phyloP scores from a whole-genome alignment of 2,888 invertebrate species.

The Automeris io region DNA sequence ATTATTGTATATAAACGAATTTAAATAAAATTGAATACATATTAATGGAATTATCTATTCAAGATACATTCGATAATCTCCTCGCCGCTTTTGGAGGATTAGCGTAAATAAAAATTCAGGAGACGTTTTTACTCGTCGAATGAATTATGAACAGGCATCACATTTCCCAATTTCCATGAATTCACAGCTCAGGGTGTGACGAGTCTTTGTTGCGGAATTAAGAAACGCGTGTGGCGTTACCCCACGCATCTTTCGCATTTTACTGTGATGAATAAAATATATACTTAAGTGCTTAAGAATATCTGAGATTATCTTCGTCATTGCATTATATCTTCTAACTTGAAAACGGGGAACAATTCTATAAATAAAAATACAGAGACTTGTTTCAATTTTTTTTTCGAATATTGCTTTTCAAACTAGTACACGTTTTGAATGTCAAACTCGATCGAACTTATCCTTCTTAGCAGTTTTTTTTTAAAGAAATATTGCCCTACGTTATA shows the following conservation, averaged over 20 bases:
- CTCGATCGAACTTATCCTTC: too few relatives aligned
- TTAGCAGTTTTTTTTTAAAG: too few relatives aligned
- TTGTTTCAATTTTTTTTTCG: too few relatives aligned
- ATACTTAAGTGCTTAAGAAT: slow-evolving; percentile 1
- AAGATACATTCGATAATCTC: not conserved
- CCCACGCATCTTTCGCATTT: slow-evolving; percentile 4
- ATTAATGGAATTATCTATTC: not conserved
- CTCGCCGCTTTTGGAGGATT: slow-evolving; percentile 20
- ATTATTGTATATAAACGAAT: too few relatives aligned
- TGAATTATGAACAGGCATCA: slow-evolving; percentile 42
- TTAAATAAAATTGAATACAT: too few relatives aligned
- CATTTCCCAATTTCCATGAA: slow-evolving; percentile 21
- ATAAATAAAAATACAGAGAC: too few relatives aligned
- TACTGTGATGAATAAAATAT: slow-evolving; percentile 4
- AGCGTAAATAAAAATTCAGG: slow-evolving; percentile 37
- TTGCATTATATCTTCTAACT: too few relatives aligned
- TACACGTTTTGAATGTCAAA: too few relatives aligned
- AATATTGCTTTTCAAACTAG: too few relatives aligned
- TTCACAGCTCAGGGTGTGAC: slow-evolving; percentile 7
- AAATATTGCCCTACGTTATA: too few relatives aligned
- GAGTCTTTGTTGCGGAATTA: slow-evolving; percentile 15
- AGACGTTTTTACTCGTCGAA: slow-evolving; percentile 33
- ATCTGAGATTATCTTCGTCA: not conserved
- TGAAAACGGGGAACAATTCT: too few relatives aligned
- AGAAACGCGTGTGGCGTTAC: slow-evolving; percentile 8